Conservation (phyloP, 2,888 invertebrate species). For the Sesamia inferens region DNA sequence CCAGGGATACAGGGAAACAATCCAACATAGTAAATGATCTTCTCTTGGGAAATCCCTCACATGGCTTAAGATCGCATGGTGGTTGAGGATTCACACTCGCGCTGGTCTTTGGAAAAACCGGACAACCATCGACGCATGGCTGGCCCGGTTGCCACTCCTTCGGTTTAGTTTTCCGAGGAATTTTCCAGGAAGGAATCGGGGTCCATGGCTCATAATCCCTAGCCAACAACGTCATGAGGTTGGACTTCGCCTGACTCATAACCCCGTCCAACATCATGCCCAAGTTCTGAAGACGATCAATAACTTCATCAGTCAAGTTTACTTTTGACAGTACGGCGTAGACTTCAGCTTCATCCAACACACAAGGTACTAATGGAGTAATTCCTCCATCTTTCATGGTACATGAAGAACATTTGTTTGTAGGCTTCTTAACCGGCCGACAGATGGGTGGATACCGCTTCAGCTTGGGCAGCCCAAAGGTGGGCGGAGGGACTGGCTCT, state of each 20-base stretch:
- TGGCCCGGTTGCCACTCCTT: conserved; percentile 54
- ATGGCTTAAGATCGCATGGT: conserved; percentile 70
- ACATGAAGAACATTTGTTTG: conserved; percentile 15
- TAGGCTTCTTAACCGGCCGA: conserved; percentile 15
- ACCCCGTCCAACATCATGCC: conserved; percentile 30
- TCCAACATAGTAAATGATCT: conserved; percentile 58
- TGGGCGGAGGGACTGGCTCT: conserved; percentile 31
- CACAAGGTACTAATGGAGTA: conserved; percentile 6
- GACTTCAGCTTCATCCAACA: conserved; percentile 3
- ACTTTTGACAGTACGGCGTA: conserved; percentile 4
- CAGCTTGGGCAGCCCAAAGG: conserved; percentile 39
- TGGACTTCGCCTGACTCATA: not conserved
- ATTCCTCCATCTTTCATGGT: not conserved
- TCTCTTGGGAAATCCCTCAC: conserved; percentile 71
- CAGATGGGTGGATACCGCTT: conserved; percentile 33
- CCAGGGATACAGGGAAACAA: conserved; percentile 39
- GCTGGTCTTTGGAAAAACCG: conserved; percentile 61
- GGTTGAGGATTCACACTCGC: conserved; percentile 47
- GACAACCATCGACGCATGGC: conserved; percentile 74
- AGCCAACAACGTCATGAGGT: conserved; percentile 54
- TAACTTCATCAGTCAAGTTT: conserved; percentile 48
- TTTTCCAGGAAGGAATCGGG: conserved; percentile 82
- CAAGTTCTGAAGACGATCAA: conserved; percentile 43
- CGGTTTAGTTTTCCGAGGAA: conserved; percentile 58
- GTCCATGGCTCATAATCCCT: conserved; percentile 80